These are phyloP conservation scores for Atta texana DNA, from an alignment of 1,140 invertebrate species.

Conservation along the genomic window DNA sequence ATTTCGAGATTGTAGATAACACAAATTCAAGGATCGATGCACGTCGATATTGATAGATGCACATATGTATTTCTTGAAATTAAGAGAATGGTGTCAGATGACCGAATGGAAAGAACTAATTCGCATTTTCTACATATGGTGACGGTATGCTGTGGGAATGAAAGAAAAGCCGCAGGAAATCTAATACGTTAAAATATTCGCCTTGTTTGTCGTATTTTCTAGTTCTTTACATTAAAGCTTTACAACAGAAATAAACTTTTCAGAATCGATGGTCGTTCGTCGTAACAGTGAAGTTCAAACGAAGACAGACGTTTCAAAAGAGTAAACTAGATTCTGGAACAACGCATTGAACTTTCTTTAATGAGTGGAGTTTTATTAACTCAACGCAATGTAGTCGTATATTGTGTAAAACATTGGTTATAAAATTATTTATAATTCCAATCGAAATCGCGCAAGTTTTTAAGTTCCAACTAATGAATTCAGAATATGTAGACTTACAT, in stretches of 20 bases:
- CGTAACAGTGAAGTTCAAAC: slow-evolving; percentile 8
- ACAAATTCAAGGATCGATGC: slow-evolving; percentile 12
- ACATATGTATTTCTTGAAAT: neutral
- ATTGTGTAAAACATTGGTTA: neutral
- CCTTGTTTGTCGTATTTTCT: slow-evolving; percentile 33
- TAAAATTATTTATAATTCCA: neutral
- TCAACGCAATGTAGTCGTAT: neutral
- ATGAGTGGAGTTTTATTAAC: slow-evolving; percentile 32
- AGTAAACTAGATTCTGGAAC: slow-evolving; percentile 30
- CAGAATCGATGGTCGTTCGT: slow-evolving; percentile 9
- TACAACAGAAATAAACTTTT: slow-evolving; percentile 32
- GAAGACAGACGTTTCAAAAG: slow-evolving; percentile 32
- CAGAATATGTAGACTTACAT: too few species aligned
- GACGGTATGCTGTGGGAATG: neutral
- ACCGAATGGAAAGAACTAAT: slow-evolving; percentile 69
- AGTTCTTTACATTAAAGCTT: slow-evolving; percentile 35
- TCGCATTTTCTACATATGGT: slow-evolving; percentile 65
- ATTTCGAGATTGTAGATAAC: neutral
- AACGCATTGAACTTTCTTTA: neutral
- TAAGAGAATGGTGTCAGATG: slow-evolving; percentile 22
- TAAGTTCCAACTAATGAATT: too few species aligned
- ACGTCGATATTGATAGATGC: neutral
- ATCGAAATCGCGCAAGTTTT: neutral
- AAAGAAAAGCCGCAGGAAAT: slow-evolving; percentile 45
- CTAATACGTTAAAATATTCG: slow-evolving; percentile 67